Base-by-base conservation (phyloP, 2,113 vertebrate genomes). In the Pygathrix nemaeus region DNA sequence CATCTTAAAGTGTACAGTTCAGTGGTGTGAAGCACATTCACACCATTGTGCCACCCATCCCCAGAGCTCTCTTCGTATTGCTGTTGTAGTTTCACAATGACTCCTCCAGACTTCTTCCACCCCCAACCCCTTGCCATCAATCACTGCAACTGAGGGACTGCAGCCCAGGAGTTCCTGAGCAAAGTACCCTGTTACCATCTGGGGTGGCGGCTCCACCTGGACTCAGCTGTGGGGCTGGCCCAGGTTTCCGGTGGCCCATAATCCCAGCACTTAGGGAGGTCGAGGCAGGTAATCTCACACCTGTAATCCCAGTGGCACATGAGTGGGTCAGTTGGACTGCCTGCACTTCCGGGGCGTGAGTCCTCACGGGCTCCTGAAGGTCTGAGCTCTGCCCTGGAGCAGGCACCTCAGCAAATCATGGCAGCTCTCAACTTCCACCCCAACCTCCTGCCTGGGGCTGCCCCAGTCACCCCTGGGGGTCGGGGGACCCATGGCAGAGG, bases 401-500 rank as follows among this genome's bases (percentile, higher is more conserved):
- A 61, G 76, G 75, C 70, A 70, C 40, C 64, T n/a, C 70, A 86
- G 83, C 98, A 93, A 94, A 98, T 93, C 83, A 82, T 14, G 96
- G 90, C 97, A 97, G 76, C 75, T 81, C 84, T 93, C 43, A n/a
- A 81, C 59, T 72, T 79, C 94, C 88, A 81, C 72, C 80, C 81
- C 79, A 79, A 73, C 68, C n/a, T 83, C 59, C 52, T 18, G 86
- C 88, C 86, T 85, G 78, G 50, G 55, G 95, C 52, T 96, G 79
- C 92, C 91, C 87, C 0, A 16, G 96, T 92, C 96, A 95, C 70
- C 9, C 55, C 13, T 30, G 35, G 17, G 4, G 20, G 76, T 11
- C 6, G 52, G 21, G 68, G 48, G 0, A 64, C n/a, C 30, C 17
- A 35, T 2, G 83, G 50, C 10, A 48, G 81, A 23, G 20, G 27